Percentiles rank a stretch among this genome's conserved stretches.
Conservation (phyloP, 2,888 invertebrate genomes). For the Dugesia japonica region DNA sequence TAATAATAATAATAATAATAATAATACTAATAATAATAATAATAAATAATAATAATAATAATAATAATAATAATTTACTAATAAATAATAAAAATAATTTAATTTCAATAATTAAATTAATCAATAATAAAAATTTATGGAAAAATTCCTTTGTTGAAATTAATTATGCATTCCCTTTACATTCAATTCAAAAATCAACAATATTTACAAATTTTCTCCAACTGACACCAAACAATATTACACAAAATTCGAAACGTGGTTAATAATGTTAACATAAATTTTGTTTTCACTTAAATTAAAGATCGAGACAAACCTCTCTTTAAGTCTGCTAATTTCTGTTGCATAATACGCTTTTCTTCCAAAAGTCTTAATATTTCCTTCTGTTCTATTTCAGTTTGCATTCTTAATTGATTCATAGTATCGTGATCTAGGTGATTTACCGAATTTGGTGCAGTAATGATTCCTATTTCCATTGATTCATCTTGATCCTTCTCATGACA, state of each 20-base stretch:
- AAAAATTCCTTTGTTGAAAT: too few relatives aligned
- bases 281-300: background rate
- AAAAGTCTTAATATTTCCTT: background rate
- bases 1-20: too few relatives aligned
- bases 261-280: background rate
- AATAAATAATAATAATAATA: too few relatives aligned
- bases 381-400: background rate
- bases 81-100: too few relatives aligned
- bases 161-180: too few relatives aligned
- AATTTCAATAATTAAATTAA: too few relatives aligned
- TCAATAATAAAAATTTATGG: too few relatives aligned
- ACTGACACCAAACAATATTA: too few relatives aligned
- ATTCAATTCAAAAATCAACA: background rate
- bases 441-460: background rate
- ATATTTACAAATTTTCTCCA: too few relatives aligned
- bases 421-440: background rate
- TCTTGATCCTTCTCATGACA: slow-evolving; percentile 14
- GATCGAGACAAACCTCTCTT: background rate
- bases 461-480: slow-evolving; percentile 2
- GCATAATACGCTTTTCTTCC: background rate
- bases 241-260: too few relatives aligned
- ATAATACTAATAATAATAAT: too few relatives aligned
- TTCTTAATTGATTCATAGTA: background rate
- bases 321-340: background rate
- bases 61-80: too few relatives aligned